Base-by-base conservation (phyloP, 2,888 invertebrate species). In the Xestia c-nigrum region DNA sequence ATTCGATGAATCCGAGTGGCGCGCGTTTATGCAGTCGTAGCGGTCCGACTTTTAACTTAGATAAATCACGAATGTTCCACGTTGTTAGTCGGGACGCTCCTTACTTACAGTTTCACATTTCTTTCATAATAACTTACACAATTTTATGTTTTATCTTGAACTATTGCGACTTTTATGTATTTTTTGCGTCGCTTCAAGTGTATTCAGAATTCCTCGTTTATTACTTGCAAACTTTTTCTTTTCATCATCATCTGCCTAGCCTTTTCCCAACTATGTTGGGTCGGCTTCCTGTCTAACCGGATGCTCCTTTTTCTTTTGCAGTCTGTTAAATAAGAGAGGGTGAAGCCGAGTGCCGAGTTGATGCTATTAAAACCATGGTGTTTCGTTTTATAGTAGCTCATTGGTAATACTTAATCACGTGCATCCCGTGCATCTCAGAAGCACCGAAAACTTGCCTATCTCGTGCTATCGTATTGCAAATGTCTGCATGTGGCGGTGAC, bases 61-160 rank as follows among this genome's bases (percentile, higher is more conserved):
- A 72, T 70, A 76, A 70, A 74, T 75, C 40, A 71, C 65, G 31
- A 83, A 85, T 55, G 67, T 38, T 68, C 21, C 55, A 55, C 72
- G 21, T 59, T 76, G 52, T 70, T 78, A 65, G 31, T 24, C 16
- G 65, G 63, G 46, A 38, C 38, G 71, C 9, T 72, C 52, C 24
- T 70, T 66, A 69, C 24, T 70, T 66, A 69, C 52, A 57, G 55
- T 38, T 52, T 61, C 21, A 5, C 69, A 61, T 70, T 66, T 57
- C 38, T 46, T 57, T 46, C 40, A 52, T 31, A 76, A 64, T 80
- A 59, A 52, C 52, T 64, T n/a, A 63, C 9, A 40, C 55, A 16
- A 43, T 61, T 66, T 59, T 14, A 46, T 16, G 57, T 57, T 75
- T 72, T 43, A 40, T 55, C 6, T 10, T 21, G 40, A 50, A 70